Evolutionary conservation across 2,797 vertebrate genomes (phyloP).

Genomic region (Sparidentex hasta): DNA sequence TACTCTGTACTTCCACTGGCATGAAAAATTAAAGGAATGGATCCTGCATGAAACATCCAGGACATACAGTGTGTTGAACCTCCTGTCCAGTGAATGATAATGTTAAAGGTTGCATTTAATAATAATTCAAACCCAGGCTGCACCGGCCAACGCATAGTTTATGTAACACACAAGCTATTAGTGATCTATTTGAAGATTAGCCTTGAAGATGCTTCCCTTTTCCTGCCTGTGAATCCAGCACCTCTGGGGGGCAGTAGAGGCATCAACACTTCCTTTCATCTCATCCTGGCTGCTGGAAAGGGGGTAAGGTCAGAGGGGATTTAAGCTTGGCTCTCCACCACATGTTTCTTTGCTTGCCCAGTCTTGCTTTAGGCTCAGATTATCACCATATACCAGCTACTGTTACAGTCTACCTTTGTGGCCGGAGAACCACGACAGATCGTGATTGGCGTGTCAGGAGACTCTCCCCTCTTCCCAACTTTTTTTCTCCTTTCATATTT

Average conservation of each 20-base stretch:
- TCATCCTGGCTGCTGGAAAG: slow-evolving; percentile 70
- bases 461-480: slow-evolving; percentile 22
- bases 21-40: slow-evolving; percentile 72
- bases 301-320: slow-evolving; percentile 82
- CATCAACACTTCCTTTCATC: slow-evolving; percentile 76
- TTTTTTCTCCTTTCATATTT: slow-evolving; percentile 47
- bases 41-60: slow-evolving; percentile 53
- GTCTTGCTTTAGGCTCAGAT: slow-evolving; percentile 81
- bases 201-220: slow-evolving; percentile 65
- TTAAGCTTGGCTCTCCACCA: slow-evolving; percentile 81
- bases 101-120: slow-evolving; percentile 8
- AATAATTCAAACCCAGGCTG: slow-evolving; percentile 31
- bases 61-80: slow-evolving; percentile 47
- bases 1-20: slow-evolving; percentile 55
- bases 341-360: slow-evolving; percentile 78
- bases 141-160: slow-evolving; percentile 50
- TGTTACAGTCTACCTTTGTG: slow-evolving; percentile 76
- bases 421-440: slow-evolving; percentile 54
- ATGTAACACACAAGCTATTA: slow-evolving; percentile 57
- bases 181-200: slow-evolving; percentile 58
- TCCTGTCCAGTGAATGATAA: slow-evolving; percentile 50
- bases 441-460: slow-evolving; percentile 64
- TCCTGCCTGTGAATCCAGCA: slow-evolving; percentile 62
- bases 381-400: slow-evolving; percentile 78
- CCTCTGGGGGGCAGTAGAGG: slow-evolving; percentile 81